A percentile compares a stretch with the other conserved stretches of the same genome.
These are phyloP conservation scores for Neocloeon triangulifer DNA, from an alignment of 1,140 invertebrate genomes.

Conservation along the genomic window DNA sequence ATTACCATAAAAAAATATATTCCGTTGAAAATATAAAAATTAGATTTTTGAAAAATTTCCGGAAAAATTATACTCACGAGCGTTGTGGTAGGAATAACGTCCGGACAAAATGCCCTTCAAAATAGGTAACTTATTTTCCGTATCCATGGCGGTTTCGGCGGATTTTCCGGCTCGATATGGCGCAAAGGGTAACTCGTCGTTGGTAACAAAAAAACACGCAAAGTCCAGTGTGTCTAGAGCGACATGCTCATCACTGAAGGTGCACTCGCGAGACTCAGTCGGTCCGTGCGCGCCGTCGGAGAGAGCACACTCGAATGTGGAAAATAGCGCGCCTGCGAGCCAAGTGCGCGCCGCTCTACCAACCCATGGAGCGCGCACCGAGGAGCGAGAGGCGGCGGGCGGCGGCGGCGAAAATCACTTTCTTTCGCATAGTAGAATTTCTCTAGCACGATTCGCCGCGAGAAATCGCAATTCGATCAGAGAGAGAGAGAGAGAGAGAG, in stretches of 20 bases:
- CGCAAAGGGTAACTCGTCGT: no score
- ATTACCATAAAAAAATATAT: no score
- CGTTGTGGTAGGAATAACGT: constrained; percentile 70
- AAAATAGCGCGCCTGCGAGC: constrained; percentile 7
- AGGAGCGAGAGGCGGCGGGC: constrained; percentile 1
- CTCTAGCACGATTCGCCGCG: no score
- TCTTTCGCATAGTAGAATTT: no score
- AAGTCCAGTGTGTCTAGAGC: no score
- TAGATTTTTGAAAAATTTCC: no score
- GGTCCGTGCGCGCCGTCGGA: constrained; percentile 5
- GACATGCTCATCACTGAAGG: constrained; percentile 25
- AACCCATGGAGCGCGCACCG: constrained; percentile 6
- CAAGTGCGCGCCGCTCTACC: constrained; percentile 16
- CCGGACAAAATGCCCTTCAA: constrained; percentile 71
- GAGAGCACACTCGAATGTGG: neutral
- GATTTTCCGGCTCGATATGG: no score
- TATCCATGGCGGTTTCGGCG: no score
- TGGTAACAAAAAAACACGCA: no score
- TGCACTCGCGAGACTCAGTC: constrained; percentile 17
- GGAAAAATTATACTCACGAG: constrained; percentile 43
- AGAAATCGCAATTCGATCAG: neutral
- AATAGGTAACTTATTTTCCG: constrained; percentile 68
- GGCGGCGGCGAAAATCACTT: no score
- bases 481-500: neutral
- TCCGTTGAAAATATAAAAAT: no score